Evolutionary conservation across 2,888 invertebrate genomes (phyloP).

Genomic region (Heliconius aoede): DNA sequence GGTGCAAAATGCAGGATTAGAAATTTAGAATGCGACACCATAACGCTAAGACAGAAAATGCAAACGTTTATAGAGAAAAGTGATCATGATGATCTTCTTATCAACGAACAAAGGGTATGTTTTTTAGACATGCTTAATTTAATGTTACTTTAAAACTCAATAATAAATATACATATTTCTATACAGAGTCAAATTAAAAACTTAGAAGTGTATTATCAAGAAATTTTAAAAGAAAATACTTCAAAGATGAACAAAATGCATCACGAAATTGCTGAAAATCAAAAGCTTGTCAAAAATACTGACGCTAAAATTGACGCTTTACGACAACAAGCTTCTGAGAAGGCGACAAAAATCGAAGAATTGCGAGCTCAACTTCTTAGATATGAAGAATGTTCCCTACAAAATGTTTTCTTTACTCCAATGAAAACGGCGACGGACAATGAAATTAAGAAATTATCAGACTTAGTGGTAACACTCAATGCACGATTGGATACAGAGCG

Average conservation of each 20-base stretch:
- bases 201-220: conserved; percentile 76
- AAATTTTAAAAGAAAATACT: conserved; percentile 76
- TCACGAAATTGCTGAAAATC: conserved; percentile 68
- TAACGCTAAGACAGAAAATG: conserved; percentile 83
- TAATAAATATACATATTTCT: conserved; percentile 27
- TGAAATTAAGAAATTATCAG: conserved; percentile 84
- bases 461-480: conserved; percentile 83
- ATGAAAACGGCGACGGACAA: conserved; percentile 84
- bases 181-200: conserved; percentile 80
- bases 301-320: conserved; percentile 80
- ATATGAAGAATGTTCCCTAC: conserved; percentile 77
- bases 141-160: neutral
- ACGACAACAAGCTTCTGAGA: conserved; percentile 74
- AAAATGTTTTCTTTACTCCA: conserved; percentile 78
- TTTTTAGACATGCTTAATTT: neutral
- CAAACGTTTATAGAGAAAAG: conserved; percentile 85
- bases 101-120: conserved; percentile 85
- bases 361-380: conserved; percentile 72
- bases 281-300: conserved; percentile 75
- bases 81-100: conserved; percentile 85
- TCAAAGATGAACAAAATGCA: conserved; percentile 78
- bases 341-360: conserved; percentile 76
- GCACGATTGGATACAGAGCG: conserved; percentile 84
- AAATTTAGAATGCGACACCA: conserved; percentile 86
- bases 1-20: conserved; percentile 87